Conservation (phyloP, 2,888 invertebrate genomes). For the Diplazon laetatorius region DNA sequence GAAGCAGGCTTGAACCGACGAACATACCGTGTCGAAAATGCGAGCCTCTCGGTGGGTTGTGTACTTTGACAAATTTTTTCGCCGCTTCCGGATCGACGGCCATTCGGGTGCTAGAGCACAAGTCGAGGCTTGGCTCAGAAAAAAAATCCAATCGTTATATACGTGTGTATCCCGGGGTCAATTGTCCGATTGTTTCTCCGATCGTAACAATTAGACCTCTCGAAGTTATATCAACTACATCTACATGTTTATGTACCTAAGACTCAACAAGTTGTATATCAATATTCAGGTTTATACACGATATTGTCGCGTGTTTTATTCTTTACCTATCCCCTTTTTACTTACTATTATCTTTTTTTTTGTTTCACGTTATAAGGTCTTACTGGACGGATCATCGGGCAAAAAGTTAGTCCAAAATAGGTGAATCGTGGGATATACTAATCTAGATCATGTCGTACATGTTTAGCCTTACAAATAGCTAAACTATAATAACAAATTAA, state of each 20-base stretch:
- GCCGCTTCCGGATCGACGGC: slow-evolving; percentile 48
- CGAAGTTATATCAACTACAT: slow-evolving; percentile 75
- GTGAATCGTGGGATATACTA: no score
- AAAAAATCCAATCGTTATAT: slow-evolving; percentile 66
- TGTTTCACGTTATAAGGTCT: not conserved
- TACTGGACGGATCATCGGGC: no score
- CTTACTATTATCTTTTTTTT: not conserved
- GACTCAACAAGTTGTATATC: slow-evolving; percentile 80
- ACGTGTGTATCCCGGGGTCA: slow-evolving; percentile 64
- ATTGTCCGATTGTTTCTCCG: slow-evolving; percentile 52
- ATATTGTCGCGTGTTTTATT: slow-evolving; percentile 17
- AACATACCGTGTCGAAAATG: slow-evolving; percentile 25
- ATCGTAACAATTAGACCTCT: slow-evolving; percentile 58
- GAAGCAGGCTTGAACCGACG: slow-evolving; percentile 11
- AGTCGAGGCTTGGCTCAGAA: slow-evolving; percentile 63
- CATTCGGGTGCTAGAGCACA: slow-evolving; percentile 67
- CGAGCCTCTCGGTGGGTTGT: slow-evolving; percentile 30
- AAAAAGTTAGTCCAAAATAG: no score
- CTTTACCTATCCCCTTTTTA: not conserved
- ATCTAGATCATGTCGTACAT: no score
- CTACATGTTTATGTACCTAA: slow-evolving; percentile 78
- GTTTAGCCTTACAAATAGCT: no score
- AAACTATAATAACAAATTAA: no score
- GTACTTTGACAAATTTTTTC: slow-evolving; percentile 14
- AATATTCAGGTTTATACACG: slow-evolving; percentile 80